Percentiles rank a stretch among this genome's conserved stretches.
phyloP scores from a whole-genome alignment of 2,888 invertebrate genomes.

The Prosopocoilus inquinatus region DNA sequence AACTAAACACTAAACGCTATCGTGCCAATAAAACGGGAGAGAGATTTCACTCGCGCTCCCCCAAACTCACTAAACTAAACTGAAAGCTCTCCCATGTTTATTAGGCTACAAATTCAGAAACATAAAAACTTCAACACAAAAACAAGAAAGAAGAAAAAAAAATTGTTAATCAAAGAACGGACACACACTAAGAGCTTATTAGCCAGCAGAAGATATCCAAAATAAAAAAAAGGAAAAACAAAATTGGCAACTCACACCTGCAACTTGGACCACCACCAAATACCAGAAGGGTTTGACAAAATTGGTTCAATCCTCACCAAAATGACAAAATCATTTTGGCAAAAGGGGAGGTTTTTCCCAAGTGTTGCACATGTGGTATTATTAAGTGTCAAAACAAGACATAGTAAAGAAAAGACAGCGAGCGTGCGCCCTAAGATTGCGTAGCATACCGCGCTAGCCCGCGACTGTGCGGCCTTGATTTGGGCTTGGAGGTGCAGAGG shows the following conservation, averaged over 20 bases:
- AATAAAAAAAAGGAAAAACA: conserved; percentile 18
- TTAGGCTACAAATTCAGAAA: conserved; percentile 1
- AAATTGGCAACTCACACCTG: neutral
- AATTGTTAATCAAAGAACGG: conserved; percentile 18
- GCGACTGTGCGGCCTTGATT: conserved; percentile 97
- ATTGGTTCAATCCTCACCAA: too few relatives aligned
- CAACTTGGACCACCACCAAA: too few relatives aligned
- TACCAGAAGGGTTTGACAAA: too few relatives aligned
- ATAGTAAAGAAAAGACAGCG: conserved; percentile 36
- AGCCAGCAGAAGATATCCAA: conserved; percentile 25
- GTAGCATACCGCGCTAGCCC: conserved; percentile 84
- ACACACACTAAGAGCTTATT: conserved; percentile 29
- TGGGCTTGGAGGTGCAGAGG: conserved; percentile 99
- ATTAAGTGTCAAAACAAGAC: conserved; percentile 5
- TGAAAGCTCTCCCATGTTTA: neutral
- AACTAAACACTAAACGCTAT: conserved; percentile 29
- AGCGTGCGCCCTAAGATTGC: conserved; percentile 57
- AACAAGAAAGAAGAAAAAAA: conserved; percentile 20
- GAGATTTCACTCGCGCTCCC: neutral
- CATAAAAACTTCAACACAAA: neutral
- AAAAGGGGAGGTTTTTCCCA: too few relatives aligned
- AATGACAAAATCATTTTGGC: too few relatives aligned
- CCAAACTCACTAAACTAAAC: too few relatives aligned
- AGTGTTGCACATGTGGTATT: too few relatives aligned
- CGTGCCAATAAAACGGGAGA: neutral